A percentile compares a stretch with the other conserved stretches of the same genome.
Evolutionary conservation across 2,113 vertebrate genomes (phyloP).

Genomic region (Heliornis fulica): DNA sequence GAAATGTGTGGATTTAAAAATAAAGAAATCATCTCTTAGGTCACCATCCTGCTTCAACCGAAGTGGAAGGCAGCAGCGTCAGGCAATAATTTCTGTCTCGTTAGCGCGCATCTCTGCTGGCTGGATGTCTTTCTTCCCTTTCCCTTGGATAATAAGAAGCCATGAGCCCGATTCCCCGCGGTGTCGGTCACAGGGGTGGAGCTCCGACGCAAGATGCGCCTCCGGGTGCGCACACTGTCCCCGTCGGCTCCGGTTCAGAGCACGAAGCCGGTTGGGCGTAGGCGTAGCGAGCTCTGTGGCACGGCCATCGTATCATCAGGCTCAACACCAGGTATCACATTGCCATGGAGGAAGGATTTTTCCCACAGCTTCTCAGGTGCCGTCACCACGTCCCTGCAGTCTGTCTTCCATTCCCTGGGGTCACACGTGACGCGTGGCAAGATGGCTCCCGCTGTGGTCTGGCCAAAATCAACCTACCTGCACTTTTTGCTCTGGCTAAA

Average conservation of each 20-base stretch:
- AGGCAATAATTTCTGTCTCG: neutral
- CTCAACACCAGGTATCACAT: rapidly evolving
- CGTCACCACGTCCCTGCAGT: rapidly evolving
- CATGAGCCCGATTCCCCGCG: rapidly evolving
- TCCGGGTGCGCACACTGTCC: too few relatives aligned
- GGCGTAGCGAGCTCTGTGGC: too few relatives aligned
- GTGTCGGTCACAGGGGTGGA: rapidly evolving
- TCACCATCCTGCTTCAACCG: neutral
- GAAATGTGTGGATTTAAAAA: neutral
- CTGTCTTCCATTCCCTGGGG: neutral
- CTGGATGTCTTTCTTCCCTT: neutral
- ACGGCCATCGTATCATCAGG: rapidly evolving
- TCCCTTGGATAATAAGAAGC: neutral
- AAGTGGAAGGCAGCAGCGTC: neutral
- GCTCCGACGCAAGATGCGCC: rapidly evolving
- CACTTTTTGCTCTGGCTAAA: neutral
- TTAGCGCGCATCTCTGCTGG: neutral
- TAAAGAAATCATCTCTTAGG: neutral
- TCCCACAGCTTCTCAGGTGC: neutral
- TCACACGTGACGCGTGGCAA: neutral
- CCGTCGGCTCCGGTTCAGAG: rapidly evolving
- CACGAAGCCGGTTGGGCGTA: too few relatives aligned
- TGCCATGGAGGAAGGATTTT: neutral
- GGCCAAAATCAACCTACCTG: neutral
- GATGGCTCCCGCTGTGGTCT: neutral